Evolutionary conservation across 2,113 vertebrate genomes (phyloP).

Genomic region (Coturnix japonica): DNA sequence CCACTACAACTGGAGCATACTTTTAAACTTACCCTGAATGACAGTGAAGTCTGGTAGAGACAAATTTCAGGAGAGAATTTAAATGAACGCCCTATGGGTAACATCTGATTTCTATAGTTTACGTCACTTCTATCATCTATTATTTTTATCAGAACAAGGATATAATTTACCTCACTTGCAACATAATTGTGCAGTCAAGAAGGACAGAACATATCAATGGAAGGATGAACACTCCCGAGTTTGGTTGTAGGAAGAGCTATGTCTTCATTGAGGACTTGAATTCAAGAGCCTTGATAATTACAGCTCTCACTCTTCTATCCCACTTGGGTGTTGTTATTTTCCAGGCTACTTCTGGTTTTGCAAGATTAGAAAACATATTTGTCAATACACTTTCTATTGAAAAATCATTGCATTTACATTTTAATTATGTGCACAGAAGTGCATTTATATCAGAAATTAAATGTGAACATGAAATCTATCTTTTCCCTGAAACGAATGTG

Average conservation of each 20-base stretch:
- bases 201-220: not conserved
- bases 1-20: not conserved
- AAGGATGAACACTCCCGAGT: not conserved
- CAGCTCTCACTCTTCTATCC: not conserved
- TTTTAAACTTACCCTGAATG: not conserved
- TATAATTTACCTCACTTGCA: not conserved
- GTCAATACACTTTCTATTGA: not conserved
- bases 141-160: not conserved
- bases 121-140: accelerated
- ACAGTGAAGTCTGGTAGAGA: not conserved
- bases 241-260: not conserved
- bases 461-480: not conserved
- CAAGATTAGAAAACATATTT: not conserved
- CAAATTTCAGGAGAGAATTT: not conserved
- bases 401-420: not conserved
- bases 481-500: not conserved
- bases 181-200: not conserved
- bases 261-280: not conserved
- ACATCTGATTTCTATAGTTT: not conserved
- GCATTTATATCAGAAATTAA: not conserved
- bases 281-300: not conserved
- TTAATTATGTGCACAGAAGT: not conserved
- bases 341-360: not conserved
- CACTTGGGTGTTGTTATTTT: not conserved
- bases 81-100: not conserved